Conservation (phyloP, 2,888 invertebrate genomes). For the Oscheius sp. region DNA sequence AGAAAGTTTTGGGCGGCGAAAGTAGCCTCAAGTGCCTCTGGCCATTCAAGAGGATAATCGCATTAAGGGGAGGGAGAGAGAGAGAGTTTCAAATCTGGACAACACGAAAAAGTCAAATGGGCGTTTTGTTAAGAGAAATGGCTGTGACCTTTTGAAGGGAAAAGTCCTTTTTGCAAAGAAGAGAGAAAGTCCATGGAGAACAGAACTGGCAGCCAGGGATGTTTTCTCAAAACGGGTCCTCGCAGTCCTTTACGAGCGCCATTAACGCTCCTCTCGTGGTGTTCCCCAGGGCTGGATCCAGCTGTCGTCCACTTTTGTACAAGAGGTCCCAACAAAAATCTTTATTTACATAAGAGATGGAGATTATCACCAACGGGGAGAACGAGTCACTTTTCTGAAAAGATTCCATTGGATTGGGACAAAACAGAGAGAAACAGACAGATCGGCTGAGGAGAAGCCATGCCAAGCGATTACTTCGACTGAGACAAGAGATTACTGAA, state of each 20-base stretch:
- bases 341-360: too few species aligned
- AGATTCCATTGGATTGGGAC: not conserved
- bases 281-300: too few species aligned
- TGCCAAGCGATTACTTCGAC: not conserved
- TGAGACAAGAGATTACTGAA: slow-evolving; percentile 23
- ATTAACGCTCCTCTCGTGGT: too few species aligned
- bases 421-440: slow-evolving; percentile 20
- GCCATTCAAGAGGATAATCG: slow-evolving; percentile 7
- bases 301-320: too few species aligned
- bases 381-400: slow-evolving; percentile 27
- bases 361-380: slow-evolving; percentile 1
- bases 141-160: not conserved
- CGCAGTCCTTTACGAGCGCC: slow-evolving; percentile 16
- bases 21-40: not conserved
- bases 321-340: too few species aligned
- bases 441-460: slow-evolving; percentile 24
- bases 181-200: slow-evolving; percentile 14
- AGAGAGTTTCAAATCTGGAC: not conserved
- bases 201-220: slow-evolving; percentile 11
- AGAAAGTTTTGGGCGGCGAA: too few species aligned
- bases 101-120: not conserved
- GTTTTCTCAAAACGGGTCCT: slow-evolving; percentile 18
- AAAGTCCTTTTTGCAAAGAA: not conserved
- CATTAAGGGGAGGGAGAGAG: slow-evolving; percentile 9
- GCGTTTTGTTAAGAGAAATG: not conserved